Evolutionary conservation across 2,888 invertebrate species (phyloP), one percentile per base, ranked within the genome.

Genomic region (Sympetrum striolatum): DNA sequence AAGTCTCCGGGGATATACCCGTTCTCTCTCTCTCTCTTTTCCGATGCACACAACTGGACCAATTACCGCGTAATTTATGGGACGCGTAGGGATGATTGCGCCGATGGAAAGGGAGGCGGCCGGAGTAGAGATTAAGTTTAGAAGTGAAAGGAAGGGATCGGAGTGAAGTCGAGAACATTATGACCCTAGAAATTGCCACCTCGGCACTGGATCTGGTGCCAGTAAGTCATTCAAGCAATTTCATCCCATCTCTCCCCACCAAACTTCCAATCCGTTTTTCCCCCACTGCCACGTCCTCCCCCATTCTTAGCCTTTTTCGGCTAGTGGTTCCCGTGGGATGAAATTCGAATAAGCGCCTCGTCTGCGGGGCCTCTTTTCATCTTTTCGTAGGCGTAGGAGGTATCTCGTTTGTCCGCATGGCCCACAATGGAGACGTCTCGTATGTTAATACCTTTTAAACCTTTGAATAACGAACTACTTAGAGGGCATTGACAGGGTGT

Each of bases 61-160:
- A 86, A 86, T 86, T 86, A 86, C 60, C 64, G 15, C 86, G 86
- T 60, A 60, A 86, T 86, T 86, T 86, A 86, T 86, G 86, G 60
- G 86, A 37, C 31, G 22, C 60, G 60, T 31, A 73, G 73, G 37
- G 60, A 86, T 86, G 86, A 86, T 86, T 86, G 86, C n/a, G 60
- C 60, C 58, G 2, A 22, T 73, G 73, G 73, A 25, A 31, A 73
- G 73, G 73, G 82, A 31, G 6, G 82, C 25, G 31, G 73, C 6
- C 53, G 31, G n/a, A 82, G 82, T n/a, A 18, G 31, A 22, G 22
- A 73, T 73, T 73, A 73, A 73, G 73, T 73, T 73, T 73, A 25
- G 60, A 25, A n/a, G 58, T 53, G 60, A 37, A 58, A 82, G 86
- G 60, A 60, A 86, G 39, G 60, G 60, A 31, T n/a, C 37, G 86